phyloP scores from a whole-genome alignment of 2,113 vertebrate genomes.

The Apteryx mantelli region DNA sequence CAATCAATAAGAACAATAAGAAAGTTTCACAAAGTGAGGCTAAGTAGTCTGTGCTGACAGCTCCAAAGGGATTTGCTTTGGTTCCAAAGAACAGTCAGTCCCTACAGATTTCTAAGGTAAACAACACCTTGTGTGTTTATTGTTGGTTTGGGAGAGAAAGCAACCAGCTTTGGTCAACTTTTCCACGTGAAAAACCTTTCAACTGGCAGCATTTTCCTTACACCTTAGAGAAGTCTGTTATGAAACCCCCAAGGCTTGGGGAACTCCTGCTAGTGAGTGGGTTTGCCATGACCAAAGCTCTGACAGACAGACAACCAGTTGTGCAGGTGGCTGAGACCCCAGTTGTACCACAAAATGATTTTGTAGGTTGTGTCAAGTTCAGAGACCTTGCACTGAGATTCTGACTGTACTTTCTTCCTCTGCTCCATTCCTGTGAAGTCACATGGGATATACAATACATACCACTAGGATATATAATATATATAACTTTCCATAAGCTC shows the following conservation, averaged over 20 bases:
- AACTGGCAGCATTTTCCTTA: not conserved
- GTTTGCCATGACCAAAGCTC: not conserved
- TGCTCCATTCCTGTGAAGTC: not conserved
- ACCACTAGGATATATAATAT: too few relatives aligned
- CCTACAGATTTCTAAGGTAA: constrained; percentile 2
- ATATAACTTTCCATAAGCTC: too few relatives aligned
- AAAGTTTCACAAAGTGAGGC: too few relatives aligned
- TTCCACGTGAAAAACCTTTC: not conserved
- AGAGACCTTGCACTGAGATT: not conserved
- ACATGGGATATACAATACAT: not conserved
- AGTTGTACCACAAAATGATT: not conserved
- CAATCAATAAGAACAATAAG: too few relatives aligned
- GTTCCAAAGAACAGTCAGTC: not conserved
- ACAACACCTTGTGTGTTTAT: not conserved
- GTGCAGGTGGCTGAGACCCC: not conserved
- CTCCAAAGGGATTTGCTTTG: not conserved
- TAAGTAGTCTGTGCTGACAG: not conserved
- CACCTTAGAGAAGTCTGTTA: not conserved
- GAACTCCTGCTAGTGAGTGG: not conserved
- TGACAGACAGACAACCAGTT: not conserved
- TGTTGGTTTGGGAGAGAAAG: not conserved
- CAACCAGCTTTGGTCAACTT: not conserved
- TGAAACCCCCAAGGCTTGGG: not conserved
- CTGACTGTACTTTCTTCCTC: not conserved
- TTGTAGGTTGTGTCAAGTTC: not conserved